Percentiles rank a stretch among this genome's conserved stretches.
Evolutionary conservation across 2,113 vertebrate genomes (phyloP).

Genomic region (Cathartes aura): DNA sequence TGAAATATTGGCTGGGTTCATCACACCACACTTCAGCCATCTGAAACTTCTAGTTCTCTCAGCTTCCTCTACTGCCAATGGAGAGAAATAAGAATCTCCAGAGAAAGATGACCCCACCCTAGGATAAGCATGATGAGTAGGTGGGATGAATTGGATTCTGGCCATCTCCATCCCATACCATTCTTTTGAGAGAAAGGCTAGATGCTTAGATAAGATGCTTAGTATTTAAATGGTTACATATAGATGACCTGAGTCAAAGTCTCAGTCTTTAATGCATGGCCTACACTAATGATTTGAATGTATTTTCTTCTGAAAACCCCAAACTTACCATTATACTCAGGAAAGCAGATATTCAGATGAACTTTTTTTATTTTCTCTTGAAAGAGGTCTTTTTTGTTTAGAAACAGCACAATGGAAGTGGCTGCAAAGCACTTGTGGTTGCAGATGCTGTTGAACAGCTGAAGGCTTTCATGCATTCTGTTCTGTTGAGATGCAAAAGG

Average conservation of each 20-base stretch:
- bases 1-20: neutral
- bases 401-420: slow-evolving; percentile 81
- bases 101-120: neutral
- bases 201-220: neutral
- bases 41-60: neutral
- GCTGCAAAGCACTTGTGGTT: slow-evolving; percentile 80
- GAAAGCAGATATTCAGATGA: slow-evolving; percentile 78
- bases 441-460: slow-evolving; percentile 82
- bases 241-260: neutral
- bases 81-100: neutral
- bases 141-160: neutral
- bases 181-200: neutral
- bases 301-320: neutral
- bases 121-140: neutral
- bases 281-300: neutral
- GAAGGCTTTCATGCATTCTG: slow-evolving; percentile 83
- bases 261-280: neutral
- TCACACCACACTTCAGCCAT: neutral
- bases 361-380: slow-evolving; percentile 79
- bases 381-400: slow-evolving; percentile 83
- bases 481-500: slow-evolving; percentile 70
- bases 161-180: neutral
- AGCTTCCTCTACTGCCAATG: neutral
- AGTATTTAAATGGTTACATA: neutral
- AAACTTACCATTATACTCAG: slow-evolving; percentile 78